Base-by-base conservation (phyloP, 2,797 vertebrate genomes). In the Amniataba percoides region DNA sequence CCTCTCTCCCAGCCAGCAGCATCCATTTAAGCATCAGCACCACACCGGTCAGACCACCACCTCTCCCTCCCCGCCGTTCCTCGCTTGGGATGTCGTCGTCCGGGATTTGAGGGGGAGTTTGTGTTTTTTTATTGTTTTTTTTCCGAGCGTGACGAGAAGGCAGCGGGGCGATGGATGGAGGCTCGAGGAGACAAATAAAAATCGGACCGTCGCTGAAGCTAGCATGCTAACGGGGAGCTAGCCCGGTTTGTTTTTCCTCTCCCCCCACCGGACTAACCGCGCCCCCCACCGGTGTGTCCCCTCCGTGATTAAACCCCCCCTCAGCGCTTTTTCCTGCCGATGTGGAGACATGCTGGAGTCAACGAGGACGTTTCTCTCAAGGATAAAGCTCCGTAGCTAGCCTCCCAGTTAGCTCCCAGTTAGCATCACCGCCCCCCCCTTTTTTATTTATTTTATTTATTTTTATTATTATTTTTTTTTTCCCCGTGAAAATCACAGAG, bases 1-100 rank as follows among this genome's bases (percentile, higher is more conserved):
- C 5, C 27, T 71, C 85, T 71, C 61, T 57, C 48, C 65, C 80
- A 45, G 21, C 12, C 59, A 73, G 57, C 84, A 84, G 79, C 92
- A 88, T 92, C 89, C 92, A 90, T 89, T 89, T 74, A 65, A 87
- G 81, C 89, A 83, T 81, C 86, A 59, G 76, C 25, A 63, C 40
- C 59, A 19, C 60, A 25, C 55, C 19, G 81, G 43, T 71, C 70
- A 13, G 23, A 64, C 34, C 78, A 36, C 75, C 78, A 36, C 83
- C 77, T 85, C 85, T 70, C 49, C 64, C 43, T 52, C 64, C 43
- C 8, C 67, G 61, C 73, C 45, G 66, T 69, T 69, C 63, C 48
- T 83, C 72, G 2, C 51, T 36, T 36, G 84, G 86, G 81, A 89
- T 87, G 90, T 21, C 63, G 61, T 53, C 62, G 79, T 71, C 61